A percentile compares a stretch with the other conserved stretches of the same genome.
Conservation (phyloP, 2,113 vertebrate genomes). For the Protomyctophum bolini region DNA sequence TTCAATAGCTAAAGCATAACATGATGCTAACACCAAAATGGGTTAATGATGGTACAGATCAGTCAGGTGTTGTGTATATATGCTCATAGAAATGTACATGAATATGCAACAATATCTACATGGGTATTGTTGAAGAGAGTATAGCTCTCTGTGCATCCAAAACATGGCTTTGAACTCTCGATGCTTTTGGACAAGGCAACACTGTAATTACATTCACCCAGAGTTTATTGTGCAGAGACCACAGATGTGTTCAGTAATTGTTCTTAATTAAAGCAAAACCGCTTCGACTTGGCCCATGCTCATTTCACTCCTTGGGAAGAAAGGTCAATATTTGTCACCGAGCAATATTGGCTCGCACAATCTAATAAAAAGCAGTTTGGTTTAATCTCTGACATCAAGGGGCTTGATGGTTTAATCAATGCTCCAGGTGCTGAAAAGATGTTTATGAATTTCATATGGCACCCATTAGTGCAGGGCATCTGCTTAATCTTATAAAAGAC, state of each 20-base stretch:
- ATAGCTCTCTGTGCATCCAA: conserved; percentile 9
- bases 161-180: conserved; percentile 7
- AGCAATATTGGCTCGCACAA: conserved; percentile 41
- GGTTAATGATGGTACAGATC: neutral
- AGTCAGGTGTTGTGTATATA: neutral
- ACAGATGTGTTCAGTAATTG: conserved; percentile 23
- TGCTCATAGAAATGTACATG: conserved; percentile 5
- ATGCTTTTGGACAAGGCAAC: conserved; percentile 1
- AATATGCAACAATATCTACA: neutral
- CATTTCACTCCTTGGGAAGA: conserved; percentile 11
- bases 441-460: conserved; percentile 48
- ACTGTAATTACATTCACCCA: too few relatives aligned
- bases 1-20: too few relatives aligned
- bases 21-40: too few relatives aligned
- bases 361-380: conserved; percentile 16
- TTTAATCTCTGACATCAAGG: conserved; percentile 53
- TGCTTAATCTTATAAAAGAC: too few relatives aligned
- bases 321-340: too few relatives aligned
- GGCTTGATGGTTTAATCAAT: conserved; percentile 38
- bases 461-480: conserved; percentile 20
- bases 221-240: neutral
- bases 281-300: conserved; percentile 47
- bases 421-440: conserved; percentile 64
- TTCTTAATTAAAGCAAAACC: conserved; percentile 48
- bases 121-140: conserved; percentile 28